Percentiles rank a stretch among this genome's conserved stretches.
These are phyloP conservation scores for Blennius ocellaris DNA, from an alignment of 2,113 vertebrate species.

Conservation along the genomic window DNA sequence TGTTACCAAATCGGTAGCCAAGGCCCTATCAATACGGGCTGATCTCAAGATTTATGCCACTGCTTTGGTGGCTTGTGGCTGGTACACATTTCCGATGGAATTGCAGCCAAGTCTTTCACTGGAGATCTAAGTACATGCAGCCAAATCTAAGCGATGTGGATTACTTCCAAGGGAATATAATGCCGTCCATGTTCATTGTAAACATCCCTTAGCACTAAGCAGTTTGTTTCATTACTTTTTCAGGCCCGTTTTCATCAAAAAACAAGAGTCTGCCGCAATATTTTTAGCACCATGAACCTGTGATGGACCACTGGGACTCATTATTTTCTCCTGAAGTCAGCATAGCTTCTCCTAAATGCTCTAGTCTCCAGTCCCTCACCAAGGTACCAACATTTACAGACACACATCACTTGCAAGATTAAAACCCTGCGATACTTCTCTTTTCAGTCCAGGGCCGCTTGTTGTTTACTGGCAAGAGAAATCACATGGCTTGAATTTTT, in stretches of 20 bases:
- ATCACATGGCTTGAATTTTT: slow-evolving; percentile 73
- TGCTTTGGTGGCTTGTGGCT: slow-evolving; percentile 65
- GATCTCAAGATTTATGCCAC: slow-evolving; percentile 82
- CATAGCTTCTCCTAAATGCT: slow-evolving; percentile 60
- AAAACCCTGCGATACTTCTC: slow-evolving; percentile 55
- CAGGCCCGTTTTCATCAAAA: slow-evolving; percentile 21
- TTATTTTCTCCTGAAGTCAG: slow-evolving; percentile 70
- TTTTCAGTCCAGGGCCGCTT: slow-evolving; percentile 43
- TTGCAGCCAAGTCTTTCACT: slow-evolving; percentile 53
- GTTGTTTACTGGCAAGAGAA: slow-evolving; percentile 68
- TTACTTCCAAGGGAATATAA: slow-evolving; percentile 27
- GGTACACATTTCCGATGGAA: slow-evolving; percentile 61
- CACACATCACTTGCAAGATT: slow-evolving; percentile 59
- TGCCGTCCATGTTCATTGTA: slow-evolving; percentile 21
- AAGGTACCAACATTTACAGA: slow-evolving; percentile 62
- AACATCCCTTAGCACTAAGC: slow-evolving; percentile 21
- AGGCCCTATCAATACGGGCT: slow-evolving; percentile 80
- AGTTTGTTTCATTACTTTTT: slow-evolving; percentile 41
- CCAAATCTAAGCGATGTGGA: slow-evolving; percentile 40
- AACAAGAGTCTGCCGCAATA: slow-evolving; percentile 46
- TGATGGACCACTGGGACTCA: slow-evolving; percentile 66
- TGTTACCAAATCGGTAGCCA: slow-evolving; percentile 83
- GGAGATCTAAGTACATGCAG: slow-evolving; percentile 31
- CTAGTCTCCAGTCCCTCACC: slow-evolving; percentile 46
- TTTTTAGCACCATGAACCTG: slow-evolving; percentile 53